Evolutionary conservation across 2,113 vertebrate genomes (phyloP).

Genomic region (Ibidorhyncha struthersii): DNA sequence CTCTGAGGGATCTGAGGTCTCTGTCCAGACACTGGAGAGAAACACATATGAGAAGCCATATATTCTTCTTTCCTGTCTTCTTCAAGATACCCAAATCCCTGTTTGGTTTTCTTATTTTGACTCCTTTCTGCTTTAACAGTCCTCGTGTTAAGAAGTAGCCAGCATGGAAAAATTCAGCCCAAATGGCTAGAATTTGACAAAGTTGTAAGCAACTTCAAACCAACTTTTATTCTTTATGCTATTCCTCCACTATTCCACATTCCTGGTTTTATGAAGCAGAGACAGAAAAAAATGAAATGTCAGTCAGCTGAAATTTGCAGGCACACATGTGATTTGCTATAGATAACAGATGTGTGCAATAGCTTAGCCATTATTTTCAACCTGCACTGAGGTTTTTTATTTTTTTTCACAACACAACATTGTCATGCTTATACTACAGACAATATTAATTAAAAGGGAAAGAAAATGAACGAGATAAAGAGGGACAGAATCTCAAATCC

Average conservation of each 20-base stretch:
- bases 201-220: not conserved
- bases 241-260: not conserved
- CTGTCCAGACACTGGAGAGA: not conserved
- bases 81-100: not conserved
- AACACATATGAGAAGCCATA: not conserved
- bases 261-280: constrained; percentile 1
- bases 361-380: not conserved
- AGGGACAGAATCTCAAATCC: not conserved
- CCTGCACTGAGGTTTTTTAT: not conserved
- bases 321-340: not conserved
- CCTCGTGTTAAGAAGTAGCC: not conserved
- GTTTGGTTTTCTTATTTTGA: not conserved
- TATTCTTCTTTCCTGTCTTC: not conserved
- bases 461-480: not conserved
- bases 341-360: not conserved
- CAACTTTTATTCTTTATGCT: not conserved
- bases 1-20: not conserved
- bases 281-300: not conserved
- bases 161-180: not conserved
- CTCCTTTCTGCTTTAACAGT: not conserved
- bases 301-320: not conserved
- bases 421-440: not conserved
- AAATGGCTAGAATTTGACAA: not conserved
- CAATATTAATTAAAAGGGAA: not conserved
- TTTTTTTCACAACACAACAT: not conserved